Evolutionary conservation across 2,888 invertebrate genomes (phyloP).

Genomic region (Acronicta leporina): DNA sequence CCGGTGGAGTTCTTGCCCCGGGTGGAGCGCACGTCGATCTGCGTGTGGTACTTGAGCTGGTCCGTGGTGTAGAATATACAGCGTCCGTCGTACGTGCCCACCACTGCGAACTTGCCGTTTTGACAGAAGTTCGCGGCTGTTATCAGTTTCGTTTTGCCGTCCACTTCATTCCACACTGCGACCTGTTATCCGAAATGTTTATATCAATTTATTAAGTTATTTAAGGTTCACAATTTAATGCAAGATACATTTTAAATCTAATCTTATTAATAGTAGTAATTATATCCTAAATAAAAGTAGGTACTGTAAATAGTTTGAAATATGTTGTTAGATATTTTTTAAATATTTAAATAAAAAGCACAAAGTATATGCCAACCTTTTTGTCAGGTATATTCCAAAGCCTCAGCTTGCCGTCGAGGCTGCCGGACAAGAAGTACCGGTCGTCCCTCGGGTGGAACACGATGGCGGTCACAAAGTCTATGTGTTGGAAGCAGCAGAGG

Average conservation of each 20-base stretch:
- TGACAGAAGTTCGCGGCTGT: conserved; percentile 99
- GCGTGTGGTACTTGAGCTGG: conserved; percentile 99
- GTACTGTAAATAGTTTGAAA: too few relatives aligned
- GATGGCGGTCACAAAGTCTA: conserved; percentile 99
- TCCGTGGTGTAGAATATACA: conserved; percentile 99
- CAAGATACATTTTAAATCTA: too few relatives aligned
- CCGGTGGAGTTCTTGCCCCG: conserved; percentile 98
- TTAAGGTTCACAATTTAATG: too few relatives aligned
- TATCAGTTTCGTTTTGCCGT: conserved; percentile 97
- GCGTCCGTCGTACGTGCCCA: conserved; percentile 99
- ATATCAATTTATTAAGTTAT: not conserved
- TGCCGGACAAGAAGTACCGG: conserved; percentile 98
- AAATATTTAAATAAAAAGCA: not conserved
- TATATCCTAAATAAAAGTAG: too few relatives aligned
- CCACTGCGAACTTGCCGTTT: conserved; percentile 99
- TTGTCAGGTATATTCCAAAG: conserved; percentile 99
- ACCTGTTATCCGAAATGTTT: conserved; percentile 85
- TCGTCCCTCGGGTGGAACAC: conserved; percentile 98
- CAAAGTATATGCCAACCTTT: conserved; percentile 87
- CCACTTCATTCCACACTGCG: conserved; percentile 98
- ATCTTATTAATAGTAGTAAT: too few relatives aligned
- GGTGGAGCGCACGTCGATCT: conserved; percentile 98
- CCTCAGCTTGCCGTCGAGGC: conserved; percentile 98
- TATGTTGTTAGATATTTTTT: too few relatives aligned
- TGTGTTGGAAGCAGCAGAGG: conserved; percentile 99